Conservation (phyloP, 2,797 vertebrate species). For the Pseudochromis fuscus region DNA sequence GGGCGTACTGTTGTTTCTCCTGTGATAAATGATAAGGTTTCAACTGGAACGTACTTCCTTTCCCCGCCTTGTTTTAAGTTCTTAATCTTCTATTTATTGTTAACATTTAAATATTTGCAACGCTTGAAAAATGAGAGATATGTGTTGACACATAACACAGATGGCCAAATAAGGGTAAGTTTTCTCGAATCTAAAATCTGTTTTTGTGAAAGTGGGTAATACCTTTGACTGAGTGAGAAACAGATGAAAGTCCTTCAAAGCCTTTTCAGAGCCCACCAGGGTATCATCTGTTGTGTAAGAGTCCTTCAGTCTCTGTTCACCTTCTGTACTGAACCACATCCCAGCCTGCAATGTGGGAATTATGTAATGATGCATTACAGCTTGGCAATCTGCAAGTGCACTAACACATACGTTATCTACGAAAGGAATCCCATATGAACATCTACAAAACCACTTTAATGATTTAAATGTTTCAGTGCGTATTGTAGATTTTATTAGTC, state of each 20-base stretch:
- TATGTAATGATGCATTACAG: not conserved
- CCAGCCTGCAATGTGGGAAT: slow-evolving; percentile 80
- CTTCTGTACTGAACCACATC: slow-evolving; percentile 88
- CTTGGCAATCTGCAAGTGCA: not conserved
- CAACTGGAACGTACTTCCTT: slow-evolving; percentile 5
- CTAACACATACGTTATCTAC: not conserved
- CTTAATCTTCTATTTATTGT: not conserved
- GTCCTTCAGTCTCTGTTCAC: slow-evolving; percentile 79
- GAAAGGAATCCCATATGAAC: not conserved
- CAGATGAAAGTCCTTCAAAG: slow-evolving; percentile 71
- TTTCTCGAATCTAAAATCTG: not conserved
- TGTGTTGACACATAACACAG: not conserved
- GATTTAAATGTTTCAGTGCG: not conserved
- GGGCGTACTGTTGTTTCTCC: slow-evolving; percentile 86
- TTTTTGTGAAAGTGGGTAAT: slow-evolving; percentile 6
- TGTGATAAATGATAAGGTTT: slow-evolving; percentile 65
- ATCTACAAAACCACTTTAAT: not conserved
- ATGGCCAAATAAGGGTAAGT: not conserved
- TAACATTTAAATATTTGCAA: slow-evolving; percentile 20
- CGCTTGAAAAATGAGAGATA: not conserved
- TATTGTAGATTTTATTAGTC: not conserved
- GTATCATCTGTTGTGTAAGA: slow-evolving; percentile 75
- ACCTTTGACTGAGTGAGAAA: slow-evolving; percentile 88
- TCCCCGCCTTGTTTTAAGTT: too few relatives aligned
- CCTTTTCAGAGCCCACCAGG: slow-evolving; percentile 73